Base-by-base conservation (phyloP, 2,113 vertebrate genomes). In the Tursiops truncatus region DNA sequence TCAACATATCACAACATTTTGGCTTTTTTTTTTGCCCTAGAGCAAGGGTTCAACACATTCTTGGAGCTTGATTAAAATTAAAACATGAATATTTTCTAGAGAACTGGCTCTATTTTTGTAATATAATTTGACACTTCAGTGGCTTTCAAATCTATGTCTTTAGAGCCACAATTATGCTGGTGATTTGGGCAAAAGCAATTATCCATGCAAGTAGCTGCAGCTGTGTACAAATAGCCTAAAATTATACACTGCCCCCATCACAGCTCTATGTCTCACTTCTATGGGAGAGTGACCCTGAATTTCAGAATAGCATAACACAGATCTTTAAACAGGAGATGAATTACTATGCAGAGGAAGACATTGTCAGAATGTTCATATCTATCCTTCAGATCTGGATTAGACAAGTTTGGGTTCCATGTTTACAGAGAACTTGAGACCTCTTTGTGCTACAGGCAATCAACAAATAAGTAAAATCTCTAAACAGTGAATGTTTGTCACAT, bases 121-220 rank as follows among this genome's bases (percentile, higher is more conserved):
- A 97, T 94, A 91, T 97, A 96, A 96, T 97, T 97, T 97, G 97
- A 97, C 92, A 97, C 95, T 95, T 96, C 89, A 97, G 0, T 97
- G 92, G 74, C 95, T 97, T 97, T 97, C 97, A 97, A 97, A 92
- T 97, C 92, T 95, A 80, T 97, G 96, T 96, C 96, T 97, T 96
- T 87, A 96, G 97, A 97, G 87, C 70, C 98, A 98, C 96, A 96
- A 92, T 97, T 96, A 97, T 92, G 94, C 88, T 96, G 96, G 94
- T 87, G 96, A 97, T 97, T 97, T 96, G 92, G 94, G 95, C 92
- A 96, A 97, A 95, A 95, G 92, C 95, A 97, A 97, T 97, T 97
- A 97, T 44, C 70, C 97, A 92, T 88, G 94, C 81, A 95, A 96
- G 94, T 47, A 81, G 94, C 83, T 81, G 92, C 97, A 98, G 98